Percentiles rank a stretch among this genome's conserved stretches.
These are phyloP conservation scores for Clarias gariepinus DNA, from an alignment of 2,113 vertebrate genomes.

Conservation along the genomic window DNA sequence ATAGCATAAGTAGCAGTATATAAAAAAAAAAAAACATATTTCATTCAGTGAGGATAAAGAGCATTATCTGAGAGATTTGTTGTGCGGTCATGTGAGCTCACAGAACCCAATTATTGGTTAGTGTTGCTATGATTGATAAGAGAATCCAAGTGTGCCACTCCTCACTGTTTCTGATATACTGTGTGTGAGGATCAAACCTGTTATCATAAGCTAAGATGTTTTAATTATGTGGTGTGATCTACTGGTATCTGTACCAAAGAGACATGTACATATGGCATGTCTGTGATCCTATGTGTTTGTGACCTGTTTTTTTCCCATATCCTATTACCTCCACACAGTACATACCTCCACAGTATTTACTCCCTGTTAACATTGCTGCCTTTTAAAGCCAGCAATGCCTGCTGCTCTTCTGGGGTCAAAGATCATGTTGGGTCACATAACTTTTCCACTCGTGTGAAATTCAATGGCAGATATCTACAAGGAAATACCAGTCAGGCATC, in stretches of 20 bases:
- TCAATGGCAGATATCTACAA: slow-evolving; percentile 8
- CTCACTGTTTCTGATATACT: neutral
- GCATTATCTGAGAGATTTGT: neutral
- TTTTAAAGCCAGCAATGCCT: neutral
- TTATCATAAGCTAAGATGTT: neutral
- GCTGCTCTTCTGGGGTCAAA: neutral
- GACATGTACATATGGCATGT: neutral
- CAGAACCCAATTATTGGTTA: neutral
- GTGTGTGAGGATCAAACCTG: neutral
- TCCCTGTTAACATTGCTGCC: slow-evolving; percentile 32
- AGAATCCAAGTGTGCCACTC: too few species aligned
- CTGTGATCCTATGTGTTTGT: slow-evolving; percentile 11
- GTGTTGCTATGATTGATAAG: neutral
- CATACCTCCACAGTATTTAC: slow-evolving; percentile 32
- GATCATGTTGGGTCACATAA: neutral
- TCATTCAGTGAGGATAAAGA: too few species aligned
- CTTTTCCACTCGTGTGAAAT: slow-evolving; percentile 20
- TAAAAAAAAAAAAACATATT: too few species aligned
- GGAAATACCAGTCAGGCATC: slow-evolving; percentile 35
- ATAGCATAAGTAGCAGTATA: neutral
- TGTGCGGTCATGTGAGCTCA: neutral
- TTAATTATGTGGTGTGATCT: too few species aligned
- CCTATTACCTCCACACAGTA: slow-evolving; percentile 23
- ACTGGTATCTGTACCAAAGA: slow-evolving; percentile 9
- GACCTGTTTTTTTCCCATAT: slow-evolving; percentile 38